Base-by-base conservation (phyloP, 1,140 invertebrate genomes). In the Pentalonia nigronervosa region DNA sequence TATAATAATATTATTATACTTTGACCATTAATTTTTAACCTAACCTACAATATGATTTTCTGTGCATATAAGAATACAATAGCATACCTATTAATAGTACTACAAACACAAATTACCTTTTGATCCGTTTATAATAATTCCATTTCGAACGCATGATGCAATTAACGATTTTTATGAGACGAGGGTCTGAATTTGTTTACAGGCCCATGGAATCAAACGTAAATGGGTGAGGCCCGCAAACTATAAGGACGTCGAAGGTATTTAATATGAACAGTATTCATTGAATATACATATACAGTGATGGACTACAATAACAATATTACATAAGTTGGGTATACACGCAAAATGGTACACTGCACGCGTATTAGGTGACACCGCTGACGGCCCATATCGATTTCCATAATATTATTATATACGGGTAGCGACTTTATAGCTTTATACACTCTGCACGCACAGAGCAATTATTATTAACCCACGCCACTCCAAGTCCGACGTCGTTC, bases 301-400 rank as follows among this genome's bases (percentile, higher is more conserved):
- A 76, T 76, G 60, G 60, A 14, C 60, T 34, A 76, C n/a, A 76
- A 76, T 76, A 76, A 76, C 60, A 67, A 67, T n/a, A 76, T 76
- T 76, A 76, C 4, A 76, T n/a, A 67, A 25, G 7, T 41, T n/a
- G n/a, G 25, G 23, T n/a, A 76, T n/a, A 76, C 60, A 76, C 60
- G 60, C 60, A n/a, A 76, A 76, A 76, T n/a, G 60, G 60, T 76
- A 76, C 60, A 76, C 30, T n/a, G 60, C 60, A 76, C 60, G 60
- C 60, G 60, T 76, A 76, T 76, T 76, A 76, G 60, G 14, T 76
- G 60, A 76, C 60, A 76, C 60, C 7, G 60, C 60, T n/a, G 60
- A 34, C 60, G 60, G 60, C 60, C 60, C 60, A 76, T 76, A 76
- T 76, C 60, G 60, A 76, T 76, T 76, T 76, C 60, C 60, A 76